Conservation (phyloP, 2,888 invertebrate genomes). For the Dendrolimus houi region DNA sequence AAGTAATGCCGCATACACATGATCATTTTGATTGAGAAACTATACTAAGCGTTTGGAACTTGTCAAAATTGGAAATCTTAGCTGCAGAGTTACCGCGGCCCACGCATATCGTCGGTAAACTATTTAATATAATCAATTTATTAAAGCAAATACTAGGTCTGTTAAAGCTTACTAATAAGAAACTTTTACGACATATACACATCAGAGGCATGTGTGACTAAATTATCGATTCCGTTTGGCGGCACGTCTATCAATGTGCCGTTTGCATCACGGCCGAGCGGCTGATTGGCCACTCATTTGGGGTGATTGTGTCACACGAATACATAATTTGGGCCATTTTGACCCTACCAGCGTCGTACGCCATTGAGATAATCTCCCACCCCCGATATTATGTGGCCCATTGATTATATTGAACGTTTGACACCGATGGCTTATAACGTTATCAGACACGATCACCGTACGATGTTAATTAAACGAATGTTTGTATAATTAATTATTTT, state of each 20-base stretch:
- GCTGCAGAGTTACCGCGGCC: too few species aligned
- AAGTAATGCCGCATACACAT: too few species aligned
- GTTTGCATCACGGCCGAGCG: conserved; percentile 39
- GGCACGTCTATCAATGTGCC: conserved; percentile 49
- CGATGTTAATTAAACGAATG: too few species aligned
- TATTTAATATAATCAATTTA: too few species aligned
- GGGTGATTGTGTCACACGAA: conserved; percentile 62
- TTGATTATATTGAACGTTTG: conserved; percentile 31
- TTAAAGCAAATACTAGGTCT: too few species aligned
- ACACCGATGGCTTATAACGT: conserved; percentile 5
- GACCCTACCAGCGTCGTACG: conserved; percentile 26
- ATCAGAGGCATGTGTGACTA: conserved; percentile 14
- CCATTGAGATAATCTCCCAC: conserved; percentile 65
- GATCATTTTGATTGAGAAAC: too few species aligned
- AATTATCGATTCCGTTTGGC: conserved; percentile 50
- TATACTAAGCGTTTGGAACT: too few species aligned
- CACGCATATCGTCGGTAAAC: too few species aligned
- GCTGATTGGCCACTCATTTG: conserved; percentile 72
- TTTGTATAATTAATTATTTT: too few species aligned
- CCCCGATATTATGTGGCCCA: conserved; percentile 34
- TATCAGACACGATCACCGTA: neutral
- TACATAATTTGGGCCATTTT: conserved; percentile 55
- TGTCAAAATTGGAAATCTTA: too few species aligned
- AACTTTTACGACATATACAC: too few species aligned
- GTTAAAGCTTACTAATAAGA: too few species aligned